Percentiles rank a stretch among this genome's conserved stretches.
Evolutionary conservation across 2,797 vertebrate species (phyloP).

Genomic region (Crenuchus spilurus): DNA sequence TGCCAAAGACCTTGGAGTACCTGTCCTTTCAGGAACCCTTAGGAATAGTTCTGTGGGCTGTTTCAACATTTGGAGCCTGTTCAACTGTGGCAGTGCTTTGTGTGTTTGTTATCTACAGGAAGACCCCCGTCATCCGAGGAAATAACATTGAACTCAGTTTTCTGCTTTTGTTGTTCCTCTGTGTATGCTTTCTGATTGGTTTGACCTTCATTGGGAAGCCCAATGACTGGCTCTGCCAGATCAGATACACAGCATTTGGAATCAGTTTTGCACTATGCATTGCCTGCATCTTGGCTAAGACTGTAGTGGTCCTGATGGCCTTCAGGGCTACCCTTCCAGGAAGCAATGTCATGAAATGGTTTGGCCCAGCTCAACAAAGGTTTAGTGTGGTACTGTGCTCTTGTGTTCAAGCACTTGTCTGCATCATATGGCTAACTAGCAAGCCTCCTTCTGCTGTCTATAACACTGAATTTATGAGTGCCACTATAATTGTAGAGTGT

Average conservation of each 20-base stretch:
- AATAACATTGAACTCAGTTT: constrained; percentile 80
- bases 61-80: constrained; percentile 66
- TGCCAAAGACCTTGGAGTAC: constrained; percentile 68
- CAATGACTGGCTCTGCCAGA: constrained; percentile 70
- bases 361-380: constrained; percentile 71
- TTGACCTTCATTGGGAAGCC: constrained; percentile 75
- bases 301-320: constrained; percentile 73
- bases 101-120: constrained; percentile 65
- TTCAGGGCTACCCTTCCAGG: constrained; percentile 73
- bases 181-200: constrained; percentile 72
- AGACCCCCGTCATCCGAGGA: constrained; percentile 72
- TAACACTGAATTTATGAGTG: constrained; percentile 64
- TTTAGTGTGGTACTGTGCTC: constrained; percentile 69
- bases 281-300: constrained; percentile 78
- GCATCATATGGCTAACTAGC: constrained; percentile 68
- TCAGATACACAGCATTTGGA: constrained; percentile 74
- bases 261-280: constrained; percentile 78
- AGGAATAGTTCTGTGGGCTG: constrained; percentile 66
- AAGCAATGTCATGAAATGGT: constrained; percentile 72
- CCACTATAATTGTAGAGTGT: constrained; percentile 71
- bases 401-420: constrained; percentile 70
- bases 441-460: constrained; percentile 67
- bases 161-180: constrained; percentile 70
- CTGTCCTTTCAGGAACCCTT: constrained; percentile 70
- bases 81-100: constrained; percentile 59